phyloP scores from a whole-genome alignment of 2,797 vertebrate genomes.

The Morus bassanus region DNA sequence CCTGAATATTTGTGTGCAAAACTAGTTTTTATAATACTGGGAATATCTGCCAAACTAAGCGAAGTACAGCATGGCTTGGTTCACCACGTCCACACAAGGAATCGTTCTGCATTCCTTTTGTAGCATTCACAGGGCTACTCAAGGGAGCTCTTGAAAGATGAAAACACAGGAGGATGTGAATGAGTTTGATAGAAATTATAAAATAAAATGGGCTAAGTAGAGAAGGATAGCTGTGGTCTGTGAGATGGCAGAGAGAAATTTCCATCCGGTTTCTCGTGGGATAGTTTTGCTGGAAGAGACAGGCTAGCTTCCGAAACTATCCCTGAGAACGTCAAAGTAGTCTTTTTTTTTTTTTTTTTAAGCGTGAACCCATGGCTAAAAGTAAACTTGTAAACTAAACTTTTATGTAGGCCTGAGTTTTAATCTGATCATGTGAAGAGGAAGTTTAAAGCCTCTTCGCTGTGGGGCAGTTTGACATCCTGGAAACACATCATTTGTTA shows the following conservation, averaged over 20 bases:
- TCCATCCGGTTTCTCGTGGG: slow-evolving; percentile 22
- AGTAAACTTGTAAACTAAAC: neutral
- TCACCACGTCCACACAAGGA: neutral
- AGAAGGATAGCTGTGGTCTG: slow-evolving; percentile 8
- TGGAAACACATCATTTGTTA: neutral
- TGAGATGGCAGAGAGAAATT: neutral
- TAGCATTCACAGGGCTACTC: neutral
- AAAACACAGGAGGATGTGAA: slow-evolving; percentile 4
- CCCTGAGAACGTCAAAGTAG: neutral
- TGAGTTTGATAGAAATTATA: neutral
- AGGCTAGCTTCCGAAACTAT: neutral
- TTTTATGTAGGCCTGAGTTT: neutral
- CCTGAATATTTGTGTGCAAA: neutral
- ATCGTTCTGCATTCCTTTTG: neutral
- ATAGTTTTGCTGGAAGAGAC: slow-evolving; percentile 1
- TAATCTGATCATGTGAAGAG: neutral
- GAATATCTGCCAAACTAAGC: slow-evolving; percentile 17
- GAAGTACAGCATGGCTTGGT: neutral
- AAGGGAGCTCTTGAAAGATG: neutral
- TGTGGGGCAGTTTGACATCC: neutral
- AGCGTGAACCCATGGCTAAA: neutral
- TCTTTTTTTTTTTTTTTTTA: neutral
- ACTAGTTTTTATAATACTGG: neutral
- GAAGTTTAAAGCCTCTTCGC: neutral
- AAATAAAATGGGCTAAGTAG: neutral